Evolutionary conservation across 2,888 invertebrate genomes (phyloP).

Genomic region (Tetropium fuscum): DNA sequence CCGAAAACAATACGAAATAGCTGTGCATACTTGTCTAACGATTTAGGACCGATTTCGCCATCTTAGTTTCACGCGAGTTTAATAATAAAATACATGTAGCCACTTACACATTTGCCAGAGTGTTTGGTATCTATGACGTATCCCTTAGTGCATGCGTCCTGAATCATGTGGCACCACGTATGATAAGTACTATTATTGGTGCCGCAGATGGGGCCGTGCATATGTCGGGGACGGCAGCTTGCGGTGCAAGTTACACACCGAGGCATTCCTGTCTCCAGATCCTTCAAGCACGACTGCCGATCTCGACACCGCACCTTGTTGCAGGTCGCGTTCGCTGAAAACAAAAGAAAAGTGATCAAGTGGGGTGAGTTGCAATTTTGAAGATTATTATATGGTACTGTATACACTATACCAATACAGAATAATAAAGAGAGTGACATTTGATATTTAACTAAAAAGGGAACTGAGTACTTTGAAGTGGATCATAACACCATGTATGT

Average conservation of each 20-base stretch:
- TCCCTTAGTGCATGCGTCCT: constrained; percentile 80
- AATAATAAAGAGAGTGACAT: no score
- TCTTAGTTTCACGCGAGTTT: neutral
- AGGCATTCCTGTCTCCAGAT: constrained; percentile 73
- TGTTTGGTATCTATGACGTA: constrained; percentile 78
- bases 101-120: constrained; percentile 71
- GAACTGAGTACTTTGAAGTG: no score
- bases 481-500: no score
- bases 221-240: constrained; percentile 70
- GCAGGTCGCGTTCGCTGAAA: constrained; percentile 76
- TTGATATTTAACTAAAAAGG: no score
- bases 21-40: no score
- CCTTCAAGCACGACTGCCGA: constrained; percentile 77
- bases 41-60: neutral
- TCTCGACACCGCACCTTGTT: constrained; percentile 75
- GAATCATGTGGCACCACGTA: constrained; percentile 84
- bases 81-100: constrained; percentile 4
- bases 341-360: constrained; percentile 32
- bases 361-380: neutral
- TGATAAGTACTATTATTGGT: constrained; percentile 80
- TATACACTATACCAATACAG: no score
- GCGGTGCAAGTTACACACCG: constrained; percentile 79
- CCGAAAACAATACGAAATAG: no score
- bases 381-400: no score
- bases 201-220: constrained; percentile 74